Base-by-base conservation (phyloP, 2,797 vertebrate species). In the Sebastes variabilis region DNA sequence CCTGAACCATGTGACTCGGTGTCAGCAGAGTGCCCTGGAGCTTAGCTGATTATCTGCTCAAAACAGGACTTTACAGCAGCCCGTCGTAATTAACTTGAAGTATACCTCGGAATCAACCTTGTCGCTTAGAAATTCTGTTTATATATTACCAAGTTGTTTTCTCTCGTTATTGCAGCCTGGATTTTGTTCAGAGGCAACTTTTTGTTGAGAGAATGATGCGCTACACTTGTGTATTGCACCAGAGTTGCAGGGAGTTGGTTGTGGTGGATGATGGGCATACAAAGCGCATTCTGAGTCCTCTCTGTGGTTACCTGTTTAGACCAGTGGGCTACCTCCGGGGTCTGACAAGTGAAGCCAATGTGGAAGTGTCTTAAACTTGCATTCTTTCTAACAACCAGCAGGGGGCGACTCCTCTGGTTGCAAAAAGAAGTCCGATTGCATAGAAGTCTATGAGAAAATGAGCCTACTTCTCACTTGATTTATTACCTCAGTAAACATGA, bases 21-120 rank as follows among this genome's bases (percentile, higher is more conserved):
- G 65, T 72, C 56, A 84, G 71, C 67, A 67, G n/a, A 75, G 75
- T 27, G 29, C 27, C 29, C 59, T 46, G 58, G 24, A 66, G 76
- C 25, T 72, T 12, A 75, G 60, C 25, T 61, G 58, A 36, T 72
- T 18, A 62, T 70, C 32, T 86, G 52, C 49, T 52, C 30, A n/a
- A 13, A 77, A 75, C 64, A 68, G 62, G 72, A 60, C 61, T 56
- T 67, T 74, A 72, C 6, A 16, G 55, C 60, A 20, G 58, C 8
- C 5, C 1, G 16, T 60, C 13, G 29, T 69, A 67, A 77, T 27
- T 25, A 72, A 30, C 8, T 52, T 5, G 4, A 55, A 62, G 46
- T 49, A 3, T 18, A 54, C 27, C 14, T 7, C 11, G 14, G 13
- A 52, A 52, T 72, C 25, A 70, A 36, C 12, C 12, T 4, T 36